Conservation (phyloP, 2,113 vertebrate species). For the Planiliza haematocheilus region DNA sequence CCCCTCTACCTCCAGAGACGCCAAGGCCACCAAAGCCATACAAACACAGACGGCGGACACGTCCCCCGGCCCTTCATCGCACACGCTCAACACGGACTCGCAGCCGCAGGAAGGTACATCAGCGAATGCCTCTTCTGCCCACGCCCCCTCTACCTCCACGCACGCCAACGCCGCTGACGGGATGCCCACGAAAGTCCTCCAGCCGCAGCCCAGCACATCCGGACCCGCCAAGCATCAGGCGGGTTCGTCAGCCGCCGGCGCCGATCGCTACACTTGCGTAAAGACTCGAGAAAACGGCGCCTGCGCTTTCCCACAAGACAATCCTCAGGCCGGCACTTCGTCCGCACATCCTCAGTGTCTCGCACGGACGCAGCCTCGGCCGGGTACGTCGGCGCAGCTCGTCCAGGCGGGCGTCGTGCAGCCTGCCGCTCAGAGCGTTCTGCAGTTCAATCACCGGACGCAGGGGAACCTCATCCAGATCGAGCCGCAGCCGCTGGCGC, state of each 20-base stretch:
- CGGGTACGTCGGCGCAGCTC: conserved; percentile 39
- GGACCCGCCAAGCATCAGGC: conserved; percentile 28
- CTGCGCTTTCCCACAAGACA: conserved; percentile 23
- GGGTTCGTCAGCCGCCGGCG: conserved; percentile 28
- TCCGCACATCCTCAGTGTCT: conserved; percentile 44
- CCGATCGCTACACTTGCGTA: conserved; percentile 11
- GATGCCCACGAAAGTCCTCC: conserved; percentile 22
- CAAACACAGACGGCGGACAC: conserved; percentile 21
- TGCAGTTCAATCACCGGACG: conserved; percentile 12
- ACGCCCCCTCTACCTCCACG: conserved; percentile 70
- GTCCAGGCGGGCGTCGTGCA: no score
- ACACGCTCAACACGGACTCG: conserved; percentile 2
- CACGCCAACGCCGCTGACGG: neutral
- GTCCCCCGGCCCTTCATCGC: conserved; percentile 44
- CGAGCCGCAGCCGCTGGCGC: conserved; percentile 60
- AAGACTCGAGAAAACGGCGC: conserved; percentile 33
- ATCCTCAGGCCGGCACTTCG: conserved; percentile 70
- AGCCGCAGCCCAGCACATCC: conserved; percentile 59
- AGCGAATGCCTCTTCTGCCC: conserved; percentile 37
- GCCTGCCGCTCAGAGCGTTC: neutral
- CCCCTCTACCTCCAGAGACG: conserved; percentile 74
- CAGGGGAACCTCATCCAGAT: conserved; percentile 71
- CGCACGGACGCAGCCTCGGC: conserved; percentile 31
- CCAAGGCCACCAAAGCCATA: conserved; percentile 44
- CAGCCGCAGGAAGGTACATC: conserved; percentile 34